Evolutionary conservation across 64 coral and sea anemone species (phyloP).

Genomic region (Stichodactyla mertensii): DNA sequence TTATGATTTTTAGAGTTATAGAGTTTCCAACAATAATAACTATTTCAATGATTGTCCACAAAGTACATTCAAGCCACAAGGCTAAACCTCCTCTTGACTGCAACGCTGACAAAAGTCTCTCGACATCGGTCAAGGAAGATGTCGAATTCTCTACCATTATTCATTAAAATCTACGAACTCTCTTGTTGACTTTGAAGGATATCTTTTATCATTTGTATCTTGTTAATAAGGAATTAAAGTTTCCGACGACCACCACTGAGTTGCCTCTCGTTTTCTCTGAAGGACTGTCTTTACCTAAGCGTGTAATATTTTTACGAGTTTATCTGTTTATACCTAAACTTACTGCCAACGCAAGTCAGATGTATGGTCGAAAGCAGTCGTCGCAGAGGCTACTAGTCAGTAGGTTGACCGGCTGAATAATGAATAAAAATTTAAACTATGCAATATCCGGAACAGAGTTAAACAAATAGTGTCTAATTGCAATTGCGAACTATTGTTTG

Average conservation of each 20-base stretch:
- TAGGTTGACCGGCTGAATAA: neutral
- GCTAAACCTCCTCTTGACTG: neutral
- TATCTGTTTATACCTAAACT: no score
- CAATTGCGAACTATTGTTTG: neutral
- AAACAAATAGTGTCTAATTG: constrained; percentile 5
- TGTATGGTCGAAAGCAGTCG: no score
- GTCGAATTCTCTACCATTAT: neutral
- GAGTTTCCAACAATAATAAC: constrained; percentile 20
- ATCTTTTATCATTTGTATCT: neutral
- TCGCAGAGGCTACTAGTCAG: no score
- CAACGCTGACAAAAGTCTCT: neutral
- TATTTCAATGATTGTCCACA: neutral
- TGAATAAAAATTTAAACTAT: neutral
- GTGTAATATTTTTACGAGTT: no score
- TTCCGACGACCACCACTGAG: no score
- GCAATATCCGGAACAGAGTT: neutral
- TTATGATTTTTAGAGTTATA: constrained; percentile 18
- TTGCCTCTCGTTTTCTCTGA: no score
- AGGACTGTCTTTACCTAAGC: no score
- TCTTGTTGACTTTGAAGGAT: neutral
- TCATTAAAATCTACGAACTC: neutral
- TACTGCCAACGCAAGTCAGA: no score
- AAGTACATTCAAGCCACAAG: neutral
- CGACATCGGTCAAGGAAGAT: neutral
- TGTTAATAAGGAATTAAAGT: no score